These are phyloP conservation scores for Arnoldichthys spilopterus DNA, from an alignment of 2,797 vertebrate species.

Conservation along the genomic window DNA sequence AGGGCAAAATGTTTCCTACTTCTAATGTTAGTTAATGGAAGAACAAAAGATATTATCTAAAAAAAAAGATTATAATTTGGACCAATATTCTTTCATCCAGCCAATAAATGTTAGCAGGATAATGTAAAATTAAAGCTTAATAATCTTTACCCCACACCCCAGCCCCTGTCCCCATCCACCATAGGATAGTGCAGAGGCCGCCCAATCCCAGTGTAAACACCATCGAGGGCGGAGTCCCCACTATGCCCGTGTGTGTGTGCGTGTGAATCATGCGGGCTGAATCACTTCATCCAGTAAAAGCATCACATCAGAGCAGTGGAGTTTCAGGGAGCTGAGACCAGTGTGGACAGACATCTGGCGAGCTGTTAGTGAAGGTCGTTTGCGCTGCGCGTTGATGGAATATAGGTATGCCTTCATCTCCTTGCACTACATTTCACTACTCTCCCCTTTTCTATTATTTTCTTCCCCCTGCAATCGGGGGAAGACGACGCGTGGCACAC, in stretches of 20 bases:
- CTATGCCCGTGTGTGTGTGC: background rate
- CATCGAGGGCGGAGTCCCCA: slow-evolving; percentile 30
- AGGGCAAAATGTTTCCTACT: too few species aligned
- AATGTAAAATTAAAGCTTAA: too few species aligned
- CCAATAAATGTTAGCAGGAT: too few species aligned
- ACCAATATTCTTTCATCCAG: too few species aligned
- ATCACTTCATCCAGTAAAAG: slow-evolving; percentile 3
- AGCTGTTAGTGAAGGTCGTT: background rate
- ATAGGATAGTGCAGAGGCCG: background rate
- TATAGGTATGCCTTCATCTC: background rate
- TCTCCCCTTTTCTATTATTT: too few species aligned
- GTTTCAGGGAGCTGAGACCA: background rate
- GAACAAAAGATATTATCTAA: too few species aligned
- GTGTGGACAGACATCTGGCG: background rate
- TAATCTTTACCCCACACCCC: too few species aligned
- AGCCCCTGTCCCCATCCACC: too few species aligned
- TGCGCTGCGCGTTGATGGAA: background rate
- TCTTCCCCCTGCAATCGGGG: background rate
- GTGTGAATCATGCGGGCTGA: background rate
- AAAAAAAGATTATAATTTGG: too few species aligned
- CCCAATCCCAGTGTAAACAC: too few species aligned
- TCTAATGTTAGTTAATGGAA: too few species aligned
- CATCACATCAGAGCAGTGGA: background rate
- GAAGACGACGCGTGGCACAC: background rate
- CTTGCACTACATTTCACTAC: background rate